Percentiles rank a stretch among this genome's conserved stretches.
Evolutionary conservation across 2,113 vertebrate species (phyloP).

Genomic region (Peucedramus taeniatus): DNA sequence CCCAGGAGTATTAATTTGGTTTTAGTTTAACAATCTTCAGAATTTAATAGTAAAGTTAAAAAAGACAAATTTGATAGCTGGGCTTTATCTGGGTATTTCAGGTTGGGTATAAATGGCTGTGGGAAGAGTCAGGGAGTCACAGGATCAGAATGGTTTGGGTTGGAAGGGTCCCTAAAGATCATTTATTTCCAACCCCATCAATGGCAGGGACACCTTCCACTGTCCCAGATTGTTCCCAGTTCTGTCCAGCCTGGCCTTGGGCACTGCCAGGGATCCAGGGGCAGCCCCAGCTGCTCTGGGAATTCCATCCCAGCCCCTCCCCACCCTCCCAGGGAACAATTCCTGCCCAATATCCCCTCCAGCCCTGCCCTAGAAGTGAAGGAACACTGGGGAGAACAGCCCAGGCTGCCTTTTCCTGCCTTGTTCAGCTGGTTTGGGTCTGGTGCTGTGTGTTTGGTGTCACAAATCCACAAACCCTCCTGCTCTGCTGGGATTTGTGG

Average conservation of each 20-base stretch:
- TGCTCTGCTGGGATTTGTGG: neutral
- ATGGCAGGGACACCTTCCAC: neutral
- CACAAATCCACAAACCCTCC: accelerated
- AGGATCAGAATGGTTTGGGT: neutral
- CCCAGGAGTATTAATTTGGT: neutral
- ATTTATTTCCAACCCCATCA: neutral
- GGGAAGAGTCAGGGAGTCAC: neutral
- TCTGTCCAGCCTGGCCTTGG: neutral
- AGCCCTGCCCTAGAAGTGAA: accelerated
- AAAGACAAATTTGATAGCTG: neutral
- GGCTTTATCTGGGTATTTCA: neutral
- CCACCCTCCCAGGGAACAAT: neutral
- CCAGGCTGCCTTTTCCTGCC: neutral
- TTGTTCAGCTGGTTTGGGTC: neutral
- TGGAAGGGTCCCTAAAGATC: neutral
- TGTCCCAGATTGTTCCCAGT: neutral
- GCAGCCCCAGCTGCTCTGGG: neutral
- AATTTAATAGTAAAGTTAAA: neutral
- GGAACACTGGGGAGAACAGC: neutral
- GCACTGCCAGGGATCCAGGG: neutral
- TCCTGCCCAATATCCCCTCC: neutral
- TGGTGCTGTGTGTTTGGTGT: accelerated
- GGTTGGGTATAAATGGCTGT: neutral
- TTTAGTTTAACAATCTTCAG: neutral
- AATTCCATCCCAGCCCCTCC: no score